A percentile compares a stretch with the other conserved stretches of the same genome.
These are phyloP conservation scores for Spinibarbus caldwelli DNA, from an alignment of 2,797 vertebrate species.

Conservation along the genomic window DNA sequence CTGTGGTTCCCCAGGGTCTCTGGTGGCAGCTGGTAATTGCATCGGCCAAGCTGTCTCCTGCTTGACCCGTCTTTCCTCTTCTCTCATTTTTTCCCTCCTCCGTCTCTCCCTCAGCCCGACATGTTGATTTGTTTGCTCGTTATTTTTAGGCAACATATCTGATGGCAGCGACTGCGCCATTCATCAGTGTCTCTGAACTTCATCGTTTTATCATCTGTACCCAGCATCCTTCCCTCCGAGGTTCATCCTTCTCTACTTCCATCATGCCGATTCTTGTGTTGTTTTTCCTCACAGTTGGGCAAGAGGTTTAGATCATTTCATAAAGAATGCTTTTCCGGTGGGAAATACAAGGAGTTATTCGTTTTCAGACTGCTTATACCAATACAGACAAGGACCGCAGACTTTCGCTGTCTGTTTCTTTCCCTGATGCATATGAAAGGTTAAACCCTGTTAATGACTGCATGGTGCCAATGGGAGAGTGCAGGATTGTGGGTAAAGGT, in stretches of 20 bases:
- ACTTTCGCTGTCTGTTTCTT: constrained; percentile 16
- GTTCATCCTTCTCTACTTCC: background rate
- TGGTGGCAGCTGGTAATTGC: constrained; percentile 53
- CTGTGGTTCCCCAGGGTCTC: constrained; percentile 11
- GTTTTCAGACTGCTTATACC: background rate
- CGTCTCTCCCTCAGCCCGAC: constrained; percentile 13
- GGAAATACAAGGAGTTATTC: background rate
- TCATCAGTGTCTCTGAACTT: constrained; percentile 51
- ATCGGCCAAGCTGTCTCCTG: constrained; percentile 39
- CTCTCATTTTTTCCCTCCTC: constrained; percentile 25
- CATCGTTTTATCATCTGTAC: constrained; percentile 30
- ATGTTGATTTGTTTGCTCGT: constrained; percentile 55
- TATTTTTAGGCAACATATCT: constrained; percentile 61
- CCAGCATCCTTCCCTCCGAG: constrained; percentile 1
- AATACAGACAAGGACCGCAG: background rate
- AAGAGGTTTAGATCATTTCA: background rate
- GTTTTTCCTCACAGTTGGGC: background rate
- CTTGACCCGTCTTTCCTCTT: constrained; percentile 23
- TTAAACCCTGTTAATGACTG: constrained; percentile 58
- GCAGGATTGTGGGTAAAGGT: constrained; percentile 54
- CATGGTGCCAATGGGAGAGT: constrained; percentile 26
- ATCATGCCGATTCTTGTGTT: constrained; percentile 10
- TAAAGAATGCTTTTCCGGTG: background rate
- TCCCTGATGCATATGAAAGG: constrained; percentile 50
- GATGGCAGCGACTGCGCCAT: constrained; percentile 49